These are phyloP conservation scores for Malacoctenus gilli DNA, from an alignment of 2,797 vertebrate species.

Conservation along the genomic window DNA sequence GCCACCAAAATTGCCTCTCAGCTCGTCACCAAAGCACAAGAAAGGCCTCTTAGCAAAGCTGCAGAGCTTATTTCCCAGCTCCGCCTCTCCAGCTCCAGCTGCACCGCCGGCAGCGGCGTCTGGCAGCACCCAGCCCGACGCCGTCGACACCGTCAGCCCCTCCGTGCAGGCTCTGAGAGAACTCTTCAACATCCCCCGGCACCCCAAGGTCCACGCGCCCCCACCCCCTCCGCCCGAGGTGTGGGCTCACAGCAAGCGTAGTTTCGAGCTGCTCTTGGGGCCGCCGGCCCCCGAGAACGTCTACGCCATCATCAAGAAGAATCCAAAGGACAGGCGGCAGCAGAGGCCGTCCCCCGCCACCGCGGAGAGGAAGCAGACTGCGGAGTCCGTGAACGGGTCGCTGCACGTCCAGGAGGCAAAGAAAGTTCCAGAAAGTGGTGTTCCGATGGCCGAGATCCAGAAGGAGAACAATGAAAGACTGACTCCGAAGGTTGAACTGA, in stretches of 20 bases:
- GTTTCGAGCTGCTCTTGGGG: constrained; percentile 79
- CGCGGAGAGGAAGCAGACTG: constrained; percentile 60
- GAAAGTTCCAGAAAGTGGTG: constrained; percentile 60
- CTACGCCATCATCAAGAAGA: constrained; percentile 69
- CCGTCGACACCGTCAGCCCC: constrained; percentile 38
- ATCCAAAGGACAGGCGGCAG: constrained; percentile 77
- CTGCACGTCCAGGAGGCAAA: constrained; percentile 19
- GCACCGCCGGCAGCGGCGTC: constrained; percentile 33
- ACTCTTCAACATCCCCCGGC: constrained; percentile 88
- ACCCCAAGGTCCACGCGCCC: constrained; percentile 90
- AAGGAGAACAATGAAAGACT: constrained; percentile 61
- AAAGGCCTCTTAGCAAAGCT: constrained; percentile 81
- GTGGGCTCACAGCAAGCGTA: constrained; percentile 79
- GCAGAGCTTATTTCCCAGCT: constrained; percentile 78
- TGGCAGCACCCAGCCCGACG: constrained; percentile 12
- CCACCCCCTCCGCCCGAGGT: constrained; percentile 88
- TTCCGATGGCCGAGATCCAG: constrained; percentile 47
- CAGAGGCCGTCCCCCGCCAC: constrained; percentile 57
- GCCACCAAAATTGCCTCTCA: constrained; percentile 66
- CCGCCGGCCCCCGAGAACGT: constrained; percentile 74
- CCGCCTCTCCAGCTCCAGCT: too few species aligned
- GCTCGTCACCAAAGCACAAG: constrained; percentile 77
- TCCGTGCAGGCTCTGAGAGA: constrained; percentile 74
- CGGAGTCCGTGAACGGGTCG: constrained; percentile 34
- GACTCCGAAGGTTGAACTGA: constrained; percentile 51